Conservation (phyloP, 2,797 vertebrate species). For the Gila robusta region DNA sequence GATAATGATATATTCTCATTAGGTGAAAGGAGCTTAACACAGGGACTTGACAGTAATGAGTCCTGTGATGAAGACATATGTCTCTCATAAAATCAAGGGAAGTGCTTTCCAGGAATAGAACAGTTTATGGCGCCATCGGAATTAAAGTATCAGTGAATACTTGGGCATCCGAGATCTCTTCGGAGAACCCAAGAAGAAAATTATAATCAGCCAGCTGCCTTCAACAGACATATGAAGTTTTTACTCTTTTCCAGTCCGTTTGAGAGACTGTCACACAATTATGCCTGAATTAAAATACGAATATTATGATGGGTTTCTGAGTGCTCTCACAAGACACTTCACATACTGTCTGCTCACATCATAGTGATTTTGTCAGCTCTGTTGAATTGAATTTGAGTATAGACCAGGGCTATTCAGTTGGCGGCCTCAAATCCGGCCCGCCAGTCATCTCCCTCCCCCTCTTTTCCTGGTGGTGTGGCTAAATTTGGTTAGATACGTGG, state of each 20-base stretch:
- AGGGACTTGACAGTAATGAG: constrained; percentile 37
- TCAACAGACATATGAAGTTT: constrained; percentile 9
- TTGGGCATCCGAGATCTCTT: constrained; percentile 13
- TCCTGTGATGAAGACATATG: constrained; percentile 40
- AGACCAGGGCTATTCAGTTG: no score
- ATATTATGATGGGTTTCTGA: neutral
- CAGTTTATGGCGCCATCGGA: constrained; percentile 28
- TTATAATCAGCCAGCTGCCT: constrained; percentile 3
- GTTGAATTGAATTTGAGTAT: neutral
- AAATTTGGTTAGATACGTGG: no score
- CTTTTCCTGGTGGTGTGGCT: no score
- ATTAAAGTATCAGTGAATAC: constrained; percentile 28
- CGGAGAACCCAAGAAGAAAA: constrained; percentile 23
- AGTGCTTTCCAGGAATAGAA: constrained; percentile 46
- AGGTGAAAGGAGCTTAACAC: constrained; percentile 25
- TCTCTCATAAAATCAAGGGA: constrained; percentile 46
- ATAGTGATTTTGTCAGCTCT: neutral
- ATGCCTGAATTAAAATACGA: constrained; percentile 1
- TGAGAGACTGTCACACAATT: neutral
- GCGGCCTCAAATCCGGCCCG: no score
- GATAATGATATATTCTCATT: constrained; percentile 36
- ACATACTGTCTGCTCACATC: neutral
- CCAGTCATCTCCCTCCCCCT: no score
- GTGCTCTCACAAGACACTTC: neutral
- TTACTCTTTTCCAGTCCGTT: neutral